Evolutionary conservation across 2,888 invertebrate species (phyloP).

Genomic region (Incurvaria masculella): DNA sequence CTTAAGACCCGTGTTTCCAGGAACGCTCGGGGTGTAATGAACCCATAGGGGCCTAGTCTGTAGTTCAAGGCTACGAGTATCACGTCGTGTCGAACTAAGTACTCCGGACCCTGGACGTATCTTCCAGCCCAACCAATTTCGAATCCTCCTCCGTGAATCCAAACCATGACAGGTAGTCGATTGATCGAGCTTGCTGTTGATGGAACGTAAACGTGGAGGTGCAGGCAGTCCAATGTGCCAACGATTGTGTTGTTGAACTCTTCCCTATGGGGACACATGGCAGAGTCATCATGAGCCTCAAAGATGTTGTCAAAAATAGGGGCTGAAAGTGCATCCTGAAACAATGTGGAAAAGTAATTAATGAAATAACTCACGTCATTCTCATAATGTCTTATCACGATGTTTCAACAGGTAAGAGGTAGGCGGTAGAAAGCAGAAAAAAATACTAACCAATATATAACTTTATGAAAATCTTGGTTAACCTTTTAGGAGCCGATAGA

Average conservation of each 20-base stretch:
- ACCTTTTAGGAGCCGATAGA: too few relatives aligned
- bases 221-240: slow-evolving; percentile 30
- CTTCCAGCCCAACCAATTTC: slow-evolving; percentile 22
- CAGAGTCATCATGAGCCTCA: slow-evolving; percentile 30
- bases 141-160: slow-evolving; percentile 30
- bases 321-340: slow-evolving; percentile 16
- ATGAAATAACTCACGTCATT: too few relatives aligned
- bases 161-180: slow-evolving; percentile 28
- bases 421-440: too few relatives aligned
- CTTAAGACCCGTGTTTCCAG: slow-evolving; percentile 36
- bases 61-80: slow-evolving; percentile 34
- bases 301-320: slow-evolving; percentile 24
- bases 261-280: slow-evolving; percentile 29
- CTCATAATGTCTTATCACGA: too few relatives aligned
- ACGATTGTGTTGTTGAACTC: slow-evolving; percentile 16
- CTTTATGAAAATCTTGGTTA: too few relatives aligned
- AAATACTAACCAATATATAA: too few relatives aligned
- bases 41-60: slow-evolving; percentile 31
- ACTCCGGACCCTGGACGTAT: slow-evolving; percentile 24
- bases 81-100: slow-evolving; percentile 26
- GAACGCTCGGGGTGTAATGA: slow-evolving; percentile 23
- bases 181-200: slow-evolving; percentile 22
- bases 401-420: too few relatives aligned
- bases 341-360: too few relatives aligned
- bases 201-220: slow-evolving; percentile 32